phyloP scores from a whole-genome alignment of 2,797 vertebrate species.

The Eulemur rubriventer region DNA sequence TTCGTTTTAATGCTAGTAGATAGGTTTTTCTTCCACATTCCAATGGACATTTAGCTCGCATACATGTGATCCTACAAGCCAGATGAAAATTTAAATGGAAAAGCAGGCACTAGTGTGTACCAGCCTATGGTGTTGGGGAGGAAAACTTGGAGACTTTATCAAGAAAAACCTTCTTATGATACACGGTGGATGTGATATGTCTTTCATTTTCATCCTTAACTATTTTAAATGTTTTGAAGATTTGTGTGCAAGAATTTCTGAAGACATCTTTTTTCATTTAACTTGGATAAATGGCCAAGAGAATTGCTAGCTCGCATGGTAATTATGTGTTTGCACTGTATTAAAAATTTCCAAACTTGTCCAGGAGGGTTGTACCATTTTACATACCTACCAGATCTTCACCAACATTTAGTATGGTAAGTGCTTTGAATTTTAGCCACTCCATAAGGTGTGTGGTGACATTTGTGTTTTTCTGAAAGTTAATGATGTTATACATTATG shows the following conservation, averaged over 20 bases:
- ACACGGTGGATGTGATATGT: too few species aligned
- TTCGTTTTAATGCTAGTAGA: not conserved
- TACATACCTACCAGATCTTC: not conserved
- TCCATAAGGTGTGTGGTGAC: not conserved
- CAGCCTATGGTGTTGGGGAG: not conserved
- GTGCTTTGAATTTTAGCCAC: not conserved
- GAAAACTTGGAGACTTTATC: not conserved
- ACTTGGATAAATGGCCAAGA: not conserved
- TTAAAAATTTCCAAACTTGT: too few species aligned
- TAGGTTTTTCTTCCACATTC: not conserved
- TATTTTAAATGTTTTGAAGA: not conserved
- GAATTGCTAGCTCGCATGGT: not conserved
- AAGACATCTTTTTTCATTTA: not conserved
- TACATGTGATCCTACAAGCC: not conserved
- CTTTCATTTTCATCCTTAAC: not conserved
- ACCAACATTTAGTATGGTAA: not conserved
- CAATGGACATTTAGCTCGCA: not conserved
- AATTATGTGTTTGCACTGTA: not conserved
- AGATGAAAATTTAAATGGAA: not conserved
- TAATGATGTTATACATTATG: not conserved
- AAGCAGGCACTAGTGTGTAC: not conserved
- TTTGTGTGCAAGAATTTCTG: not conserved
- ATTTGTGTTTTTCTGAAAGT: not conserved
- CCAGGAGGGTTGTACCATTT: not conserved
- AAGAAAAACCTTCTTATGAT: not conserved